These are phyloP conservation scores for Chironomus tentans DNA, from an alignment of 2,888 invertebrate genomes.

Conservation along the genomic window DNA sequence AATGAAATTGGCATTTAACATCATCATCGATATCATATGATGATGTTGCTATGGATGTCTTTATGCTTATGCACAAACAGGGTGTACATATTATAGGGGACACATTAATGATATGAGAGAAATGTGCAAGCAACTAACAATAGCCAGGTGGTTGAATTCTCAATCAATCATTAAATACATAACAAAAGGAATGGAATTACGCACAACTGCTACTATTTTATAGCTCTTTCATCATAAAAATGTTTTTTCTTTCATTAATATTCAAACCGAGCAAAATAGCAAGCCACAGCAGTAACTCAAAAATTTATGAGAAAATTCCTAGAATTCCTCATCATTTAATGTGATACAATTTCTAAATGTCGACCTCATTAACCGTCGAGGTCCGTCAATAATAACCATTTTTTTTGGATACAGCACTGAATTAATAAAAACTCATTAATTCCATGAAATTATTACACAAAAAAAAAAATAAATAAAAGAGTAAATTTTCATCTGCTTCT, in stretches of 20 bases:
- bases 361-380: slow-evolving; percentile 18
- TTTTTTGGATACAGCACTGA: neutral
- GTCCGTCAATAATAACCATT: no score
- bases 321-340: slow-evolving; percentile 15
- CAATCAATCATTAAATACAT: neutral
- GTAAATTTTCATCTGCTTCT: neutral
- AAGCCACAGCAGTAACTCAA: neutral
- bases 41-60: no score
- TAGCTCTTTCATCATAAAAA: neutral
- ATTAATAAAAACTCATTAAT: slow-evolving; percentile 14
- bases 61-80: no score
- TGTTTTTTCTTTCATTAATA: neutral
- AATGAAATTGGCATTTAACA: no score
- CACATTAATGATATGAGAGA: no score
- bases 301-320: slow-evolving; percentile 22
- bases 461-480: slow-evolving; percentile 1
- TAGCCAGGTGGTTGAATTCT: neutral
- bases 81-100: no score
- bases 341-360: slow-evolving; percentile 3
- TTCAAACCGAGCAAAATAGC: neutral
- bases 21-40: no score
- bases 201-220: neutral
- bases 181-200: no score
- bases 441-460: slow-evolving; percentile 25
- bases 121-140: neutral